Evolutionary conservation across 2,797 vertebrate genomes (phyloP).

Genomic region (Amblyopsis hoosieri): DNA sequence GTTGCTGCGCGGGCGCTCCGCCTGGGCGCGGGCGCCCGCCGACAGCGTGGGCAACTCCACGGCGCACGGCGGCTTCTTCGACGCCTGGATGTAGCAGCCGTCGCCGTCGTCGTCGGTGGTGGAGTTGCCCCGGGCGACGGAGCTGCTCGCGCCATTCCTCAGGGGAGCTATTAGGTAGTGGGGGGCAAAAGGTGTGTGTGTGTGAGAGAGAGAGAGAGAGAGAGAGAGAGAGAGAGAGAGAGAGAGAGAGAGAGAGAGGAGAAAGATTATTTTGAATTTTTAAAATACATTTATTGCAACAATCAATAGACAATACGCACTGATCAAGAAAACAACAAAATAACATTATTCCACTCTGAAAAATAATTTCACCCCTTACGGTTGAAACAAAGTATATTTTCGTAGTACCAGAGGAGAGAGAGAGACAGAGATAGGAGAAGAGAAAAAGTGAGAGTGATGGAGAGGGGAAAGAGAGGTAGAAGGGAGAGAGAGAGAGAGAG

Average conservation of each 20-base stretch:
- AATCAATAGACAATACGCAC: too few species aligned
- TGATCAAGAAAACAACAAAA: too few species aligned
- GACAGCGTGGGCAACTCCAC: conserved; percentile 85
- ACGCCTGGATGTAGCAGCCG: conserved; percentile 88
- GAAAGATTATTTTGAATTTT: too few species aligned
- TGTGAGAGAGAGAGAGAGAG: neutral
- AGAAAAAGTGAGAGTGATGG: neutral
- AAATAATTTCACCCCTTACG: too few species aligned
- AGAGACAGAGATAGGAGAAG: neutral
- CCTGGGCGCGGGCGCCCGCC: conserved; percentile 30
- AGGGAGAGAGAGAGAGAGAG: neutral
- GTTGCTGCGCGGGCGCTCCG: conserved; percentile 77
- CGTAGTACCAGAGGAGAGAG: neutral
- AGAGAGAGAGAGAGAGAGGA: too few species aligned
- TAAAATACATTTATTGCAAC: too few species aligned
- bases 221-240: too few species aligned
- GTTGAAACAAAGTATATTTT: too few species aligned
- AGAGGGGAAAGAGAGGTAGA: neutral
- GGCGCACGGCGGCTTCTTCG: conserved; percentile 64
- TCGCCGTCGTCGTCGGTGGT: conserved; percentile 78
- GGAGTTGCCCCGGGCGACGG: neutral
- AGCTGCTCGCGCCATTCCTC: conserved; percentile 54
- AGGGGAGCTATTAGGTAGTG: conserved; percentile 39
- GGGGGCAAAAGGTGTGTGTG: neutral
- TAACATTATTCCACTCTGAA: too few species aligned